Conservation (phyloP, 2,797 vertebrate genomes). For the Esox masquinongy region DNA sequence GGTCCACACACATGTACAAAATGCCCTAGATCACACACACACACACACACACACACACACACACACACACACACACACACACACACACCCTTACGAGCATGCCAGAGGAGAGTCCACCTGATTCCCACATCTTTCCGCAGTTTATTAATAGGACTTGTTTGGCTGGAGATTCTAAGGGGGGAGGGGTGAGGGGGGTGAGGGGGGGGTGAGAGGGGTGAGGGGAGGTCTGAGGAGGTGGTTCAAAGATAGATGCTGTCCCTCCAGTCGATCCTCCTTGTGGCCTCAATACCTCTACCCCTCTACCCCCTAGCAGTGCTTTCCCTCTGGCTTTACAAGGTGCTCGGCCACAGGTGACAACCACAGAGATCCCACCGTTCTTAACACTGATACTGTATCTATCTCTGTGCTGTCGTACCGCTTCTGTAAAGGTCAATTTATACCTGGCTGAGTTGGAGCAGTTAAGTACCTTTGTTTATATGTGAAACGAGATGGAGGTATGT, state of each 20-base stretch:
- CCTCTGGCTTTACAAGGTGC: neutral
- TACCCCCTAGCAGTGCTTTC: neutral
- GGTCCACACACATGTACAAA: slow-evolving; percentile 24
- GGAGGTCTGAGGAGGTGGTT: slow-evolving; percentile 46
- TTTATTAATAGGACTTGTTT: slow-evolving; percentile 79
- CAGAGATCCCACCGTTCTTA: neutral
- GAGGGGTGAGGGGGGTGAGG: slow-evolving; percentile 30
- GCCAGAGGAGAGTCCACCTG: slow-evolving; percentile 73
- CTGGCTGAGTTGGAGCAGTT: too few relatives aligned
- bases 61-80: neutral
- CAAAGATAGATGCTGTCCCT: slow-evolving; percentile 70
- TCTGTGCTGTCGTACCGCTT: neutral
- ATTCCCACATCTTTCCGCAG: slow-evolving; percentile 77
- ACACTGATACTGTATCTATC: neutral
- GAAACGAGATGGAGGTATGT: too few relatives aligned
- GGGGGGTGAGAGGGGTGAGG: slow-evolving; percentile 25
- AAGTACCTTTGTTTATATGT: too few relatives aligned
- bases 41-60: neutral
- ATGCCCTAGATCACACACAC: slow-evolving; percentile 10
- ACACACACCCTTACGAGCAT: slow-evolving; percentile 10
- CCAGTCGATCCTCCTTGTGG: slow-evolving; percentile 61
- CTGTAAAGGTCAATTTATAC: neutral
- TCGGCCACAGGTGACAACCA: neutral
- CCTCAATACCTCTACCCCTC: slow-evolving; percentile 18
- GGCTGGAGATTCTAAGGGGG: slow-evolving; percentile 55